Evolutionary conservation across 2,888 invertebrate species (phyloP), one percentile per base, ranked within the genome.

Genomic region (Oxyteleia sp.): DNA sequence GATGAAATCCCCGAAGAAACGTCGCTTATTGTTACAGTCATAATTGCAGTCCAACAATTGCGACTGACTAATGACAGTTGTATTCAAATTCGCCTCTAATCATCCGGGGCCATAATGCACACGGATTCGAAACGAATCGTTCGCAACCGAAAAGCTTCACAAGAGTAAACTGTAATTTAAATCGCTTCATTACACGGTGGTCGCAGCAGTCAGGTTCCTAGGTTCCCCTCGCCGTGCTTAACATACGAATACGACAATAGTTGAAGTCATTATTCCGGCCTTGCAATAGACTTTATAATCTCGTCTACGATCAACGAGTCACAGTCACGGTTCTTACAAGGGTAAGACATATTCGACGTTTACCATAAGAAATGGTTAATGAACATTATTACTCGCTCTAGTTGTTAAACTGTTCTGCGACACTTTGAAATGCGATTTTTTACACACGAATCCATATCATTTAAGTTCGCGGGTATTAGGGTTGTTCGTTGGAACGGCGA

Each of bases 141-240:
- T 32, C 29, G 26, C 61, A 41, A 20, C 16, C 35, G 32, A 43
- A 74, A 32, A 23, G 49, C 13, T 23, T 35, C 13, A 41, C 61
- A 61, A 26, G 49, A 80, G 59, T 57, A 63, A 66, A 80, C 38
- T 64, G 59, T 81, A 68, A 81, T 81, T 69, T 53, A 72, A 82
- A 82, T 47, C 69, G 81, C 59, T 82, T 57, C 81, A 75, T 82
- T 75, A 75, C 53, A 55, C 26, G 74, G 68, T 53, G 49, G 47
- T 43, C 68, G 26, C 41, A 68, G 35, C 80, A 47, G 61, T 61
- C 57, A 59, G 29, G 53, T 75, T 72, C 55, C 43, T 32, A 47
- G 69, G 69, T 69, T 18, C 49, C 72, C 64, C 78, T 18, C 47
- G 16, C 29, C 45, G 53, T 32, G 29, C 63, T 74, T 69, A 82